A percentile compares a stretch with the other conserved stretches of the same genome.
These are phyloP conservation scores for Chalcis sispes DNA, from an alignment of 2,888 invertebrate species.

Conservation along the genomic window DNA sequence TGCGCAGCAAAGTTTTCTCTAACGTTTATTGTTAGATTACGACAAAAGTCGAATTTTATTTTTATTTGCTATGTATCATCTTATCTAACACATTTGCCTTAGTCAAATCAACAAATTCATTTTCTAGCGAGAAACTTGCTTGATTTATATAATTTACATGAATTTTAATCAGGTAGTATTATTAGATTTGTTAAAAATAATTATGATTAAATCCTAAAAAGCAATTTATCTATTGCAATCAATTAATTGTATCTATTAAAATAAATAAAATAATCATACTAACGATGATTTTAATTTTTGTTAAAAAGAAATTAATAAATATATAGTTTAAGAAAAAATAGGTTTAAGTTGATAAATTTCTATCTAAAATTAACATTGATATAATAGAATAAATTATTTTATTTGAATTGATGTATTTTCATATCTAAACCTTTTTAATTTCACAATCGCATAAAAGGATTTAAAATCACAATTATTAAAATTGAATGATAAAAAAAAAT, in stretches of 20 bases:
- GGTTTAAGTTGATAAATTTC: not conserved
- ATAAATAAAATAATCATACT: not conserved
- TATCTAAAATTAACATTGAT: too few relatives aligned
- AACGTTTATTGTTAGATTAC: slow-evolving; percentile 3
- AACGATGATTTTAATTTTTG: not conserved
- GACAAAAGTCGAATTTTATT: slow-evolving; percentile 14
- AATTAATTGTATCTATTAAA: not conserved
- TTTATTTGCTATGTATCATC: slow-evolving; percentile 10
- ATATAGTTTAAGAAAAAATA: not conserved
- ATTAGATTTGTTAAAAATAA: slow-evolving; percentile 15
- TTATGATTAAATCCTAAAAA: slow-evolving; percentile 17
- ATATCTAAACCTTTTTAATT: too few relatives aligned
- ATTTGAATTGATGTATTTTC: too few relatives aligned
- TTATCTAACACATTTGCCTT: slow-evolving; percentile 18
- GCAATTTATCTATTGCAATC: too few relatives aligned
- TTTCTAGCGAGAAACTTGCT: slow-evolving; percentile 33
- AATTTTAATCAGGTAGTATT: slow-evolving; percentile 47
- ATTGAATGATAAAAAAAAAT: slow-evolving; percentile 17
- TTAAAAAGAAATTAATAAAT: not conserved
- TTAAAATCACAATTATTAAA: slow-evolving; percentile 34
- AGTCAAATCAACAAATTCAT: slow-evolving; percentile 36
- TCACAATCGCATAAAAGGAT: too few relatives aligned
- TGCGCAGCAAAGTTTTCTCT: slow-evolving; percentile 10
- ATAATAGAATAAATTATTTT: too few relatives aligned
- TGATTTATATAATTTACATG: slow-evolving; percentile 31